Percentiles rank a stretch among this genome's conserved stretches.
These are phyloP conservation scores for Austrofundulus limnaeus DNA, from an alignment of 2,113 vertebrate species.

Conservation along the genomic window DNA sequence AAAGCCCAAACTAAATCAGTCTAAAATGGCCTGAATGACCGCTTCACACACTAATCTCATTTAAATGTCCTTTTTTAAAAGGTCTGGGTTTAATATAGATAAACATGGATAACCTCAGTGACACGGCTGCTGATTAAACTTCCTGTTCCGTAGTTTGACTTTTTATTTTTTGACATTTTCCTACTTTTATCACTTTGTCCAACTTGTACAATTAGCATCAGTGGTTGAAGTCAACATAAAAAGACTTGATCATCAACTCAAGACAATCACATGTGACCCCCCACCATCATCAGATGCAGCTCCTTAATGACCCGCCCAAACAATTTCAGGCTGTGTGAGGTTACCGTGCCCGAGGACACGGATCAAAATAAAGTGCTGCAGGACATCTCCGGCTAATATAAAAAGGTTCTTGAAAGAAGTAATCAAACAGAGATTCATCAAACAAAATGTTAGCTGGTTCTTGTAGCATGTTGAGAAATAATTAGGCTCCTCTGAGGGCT, in stretches of 20 bases:
- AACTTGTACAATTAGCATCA: conserved; percentile 12
- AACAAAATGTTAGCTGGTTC: conserved; percentile 35
- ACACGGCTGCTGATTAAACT: conserved; percentile 4
- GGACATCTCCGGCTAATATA: conserved; percentile 69
- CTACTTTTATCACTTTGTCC: conserved; percentile 2
- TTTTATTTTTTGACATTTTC: background rate
- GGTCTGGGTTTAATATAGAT: conserved; percentile 13
- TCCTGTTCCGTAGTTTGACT: background rate
- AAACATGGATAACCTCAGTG: background rate
- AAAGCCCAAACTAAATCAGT: conserved; percentile 1
- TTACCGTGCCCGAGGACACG: conserved; percentile 57
- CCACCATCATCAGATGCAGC: conserved; percentile 64
- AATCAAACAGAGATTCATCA: conserved; percentile 40
- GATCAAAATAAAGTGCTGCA: conserved; percentile 75
- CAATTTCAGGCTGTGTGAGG: conserved; percentile 34
- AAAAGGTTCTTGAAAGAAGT: conserved; percentile 53
- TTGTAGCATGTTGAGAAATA: conserved; percentile 31
- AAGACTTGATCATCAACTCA: conserved; percentile 40
- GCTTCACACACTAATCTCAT: conserved; percentile 22
- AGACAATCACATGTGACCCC: conserved; percentile 33
- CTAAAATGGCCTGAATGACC: background rate
- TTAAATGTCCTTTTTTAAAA: conserved; percentile 5
- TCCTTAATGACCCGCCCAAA: conserved; percentile 46
- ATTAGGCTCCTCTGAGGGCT: conserved; percentile 32
- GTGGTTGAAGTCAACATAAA: conserved; percentile 6